Conservation (phyloP, 1,140 invertebrate genomes). For the Trissolcus basalis region DNA sequence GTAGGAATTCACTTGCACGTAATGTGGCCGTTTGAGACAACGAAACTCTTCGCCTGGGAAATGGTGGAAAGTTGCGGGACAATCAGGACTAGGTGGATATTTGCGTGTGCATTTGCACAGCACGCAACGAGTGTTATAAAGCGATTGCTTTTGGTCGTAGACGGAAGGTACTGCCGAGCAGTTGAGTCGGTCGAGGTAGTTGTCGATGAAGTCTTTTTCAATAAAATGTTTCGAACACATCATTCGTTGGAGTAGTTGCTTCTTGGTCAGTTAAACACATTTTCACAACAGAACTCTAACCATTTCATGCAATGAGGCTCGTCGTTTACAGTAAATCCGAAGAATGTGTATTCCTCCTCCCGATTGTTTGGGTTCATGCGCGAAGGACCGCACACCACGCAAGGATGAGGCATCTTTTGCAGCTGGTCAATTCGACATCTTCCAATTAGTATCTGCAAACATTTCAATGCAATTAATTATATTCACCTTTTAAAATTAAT, state of each 20-base stretch:
- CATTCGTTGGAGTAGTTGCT: conserved; percentile 73
- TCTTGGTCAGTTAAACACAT: conserved; percentile 73
- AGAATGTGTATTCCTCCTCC: conserved; percentile 73
- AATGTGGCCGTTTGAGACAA: conserved; percentile 73
- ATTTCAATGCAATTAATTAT: no score
- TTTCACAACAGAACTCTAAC: conserved; percentile 74
- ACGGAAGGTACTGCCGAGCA: conserved; percentile 69
- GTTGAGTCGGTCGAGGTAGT: conserved; percentile 71
- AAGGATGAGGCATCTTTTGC: conserved; percentile 73
- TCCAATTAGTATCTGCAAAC: not conserved
- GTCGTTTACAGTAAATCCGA: conserved; percentile 74
- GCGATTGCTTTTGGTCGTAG: conserved; percentile 73
- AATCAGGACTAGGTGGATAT: conserved; percentile 66
- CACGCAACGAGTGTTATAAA: conserved; percentile 74
- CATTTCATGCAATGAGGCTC: conserved; percentile 70
- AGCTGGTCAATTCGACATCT: conserved; percentile 46
- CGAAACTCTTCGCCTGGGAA: conserved; percentile 75
- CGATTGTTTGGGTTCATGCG: conserved; percentile 75
- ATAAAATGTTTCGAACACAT: conserved; percentile 74
- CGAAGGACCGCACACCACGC: conserved; percentile 74
- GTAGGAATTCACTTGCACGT: conserved; percentile 73
- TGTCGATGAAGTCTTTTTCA: conserved; percentile 68
- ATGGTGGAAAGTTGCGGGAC: conserved; percentile 72
- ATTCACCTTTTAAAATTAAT: no score
- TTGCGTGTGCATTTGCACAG: conserved; percentile 67